Evolutionary conservation across 2,888 invertebrate genomes (phyloP), one percentile per base, ranked within the genome.

Genomic region (Coecobrya sp.): DNA sequence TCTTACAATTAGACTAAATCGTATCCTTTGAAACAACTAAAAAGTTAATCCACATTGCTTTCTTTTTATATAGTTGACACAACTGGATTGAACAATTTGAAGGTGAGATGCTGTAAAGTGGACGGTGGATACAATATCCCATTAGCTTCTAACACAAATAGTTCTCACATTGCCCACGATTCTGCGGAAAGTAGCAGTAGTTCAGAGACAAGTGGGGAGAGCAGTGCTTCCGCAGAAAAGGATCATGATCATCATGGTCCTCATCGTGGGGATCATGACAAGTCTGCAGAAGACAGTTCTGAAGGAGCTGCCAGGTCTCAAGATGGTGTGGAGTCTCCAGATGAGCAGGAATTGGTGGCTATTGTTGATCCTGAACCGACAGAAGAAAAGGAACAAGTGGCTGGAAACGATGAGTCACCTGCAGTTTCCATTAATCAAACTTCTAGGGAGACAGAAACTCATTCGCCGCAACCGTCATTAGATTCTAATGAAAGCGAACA

Each of bases 81-180:
- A 22, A 93, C 93, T 0, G 91, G 92, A 25, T 52, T 93, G 8
- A 93, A 93, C 59, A 93, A 93, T 27, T 5, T 93, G 52, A 87
- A 89, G 49, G 93, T 92, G 11, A 85, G 92, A 55, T 93, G 93
- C 49, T 93, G 93, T 62, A 76, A 59, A 55, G 68, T 88, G 13
- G 89, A 89, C 19, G 25, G 89, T 16, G 45, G 65, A 65, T 22
- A 16, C 11, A 30, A 5, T 19, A 25, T 25, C 10, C 25, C 8
- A 8, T 25, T 8, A 4, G 30, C 49, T 11, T 0, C 16, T 7
- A 52, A 16, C 3, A 22, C 13, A 30, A 65, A 13, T 5, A 7
- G 11, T 1, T 36, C 30, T 13, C 25, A 42, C 52, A 52, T 13
- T 52, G 4, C 5, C n/a, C 62, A 59, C 25, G 62, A 62, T 16